Evolutionary conservation across 1,140 invertebrate genomes (phyloP), one percentile per base, ranked within the genome.

Genomic region (Zaprionus taronus): DNA sequence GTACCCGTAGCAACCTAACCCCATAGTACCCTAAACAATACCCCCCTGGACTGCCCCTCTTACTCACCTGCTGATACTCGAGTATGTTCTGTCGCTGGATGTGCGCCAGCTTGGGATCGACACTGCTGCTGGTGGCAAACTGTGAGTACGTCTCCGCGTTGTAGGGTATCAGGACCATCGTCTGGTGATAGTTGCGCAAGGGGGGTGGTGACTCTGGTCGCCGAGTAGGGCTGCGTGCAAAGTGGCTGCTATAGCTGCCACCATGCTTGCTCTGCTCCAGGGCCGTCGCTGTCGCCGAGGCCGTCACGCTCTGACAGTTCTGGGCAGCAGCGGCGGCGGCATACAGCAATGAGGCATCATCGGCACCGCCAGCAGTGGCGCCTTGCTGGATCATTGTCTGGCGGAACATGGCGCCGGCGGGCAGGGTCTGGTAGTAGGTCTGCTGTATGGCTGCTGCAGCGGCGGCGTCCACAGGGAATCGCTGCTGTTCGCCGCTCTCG

Each of bases 131-230:
- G 57, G 86, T 91, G 75, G 92, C 93, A 65, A 92, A 92, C 77
- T 93, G 84, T 51, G 91, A 93, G 73, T 92, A 93, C 34, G 90
- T 90, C 74, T 93, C 91, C 34, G 93, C 94, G 77, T 95, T 96
- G 86, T 96, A 97, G 1, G 96, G 96, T 34, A 97, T 96, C 58
- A 96, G 94, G n/a, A 96, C 95, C 94, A 97, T 95, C 0, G 96
- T 96, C 75, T 96, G 95, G 68, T 96, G 95, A 80, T 95, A 95
- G 72, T 93, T 95, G 28, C 95, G 93, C 15, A 95, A 93, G 5
- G 95, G 95, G 0, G 95, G 95, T 9, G 95, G 95, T 0, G 95
- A 95, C 91, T 95, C 94, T 0, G 95, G 95, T 22, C 95, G 87
- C 15, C 95, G 82, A 34, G 92, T 92, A 6, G 92, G 90, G 67